Percentiles rank a stretch among this genome's conserved stretches.
Evolutionary conservation across 2,797 vertebrate genomes (phyloP).

Genomic region (Zenarchopterus dispar): DNA sequence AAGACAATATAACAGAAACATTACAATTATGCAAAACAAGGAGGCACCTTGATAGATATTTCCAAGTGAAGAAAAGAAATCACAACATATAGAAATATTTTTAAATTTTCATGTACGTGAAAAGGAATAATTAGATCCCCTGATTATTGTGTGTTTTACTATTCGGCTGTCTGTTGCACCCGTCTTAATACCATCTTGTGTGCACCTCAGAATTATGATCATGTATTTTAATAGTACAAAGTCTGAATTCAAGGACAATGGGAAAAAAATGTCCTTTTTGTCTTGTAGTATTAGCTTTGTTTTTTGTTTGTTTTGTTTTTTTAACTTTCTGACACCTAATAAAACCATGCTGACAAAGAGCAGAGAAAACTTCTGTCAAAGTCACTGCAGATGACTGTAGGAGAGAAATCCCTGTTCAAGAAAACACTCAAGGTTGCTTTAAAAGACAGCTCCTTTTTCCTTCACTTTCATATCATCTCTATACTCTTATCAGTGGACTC

Average conservation of each 20-base stretch:
- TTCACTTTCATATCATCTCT: slow-evolving; percentile 57
- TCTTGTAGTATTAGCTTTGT: not conserved
- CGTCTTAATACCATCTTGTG: no score
- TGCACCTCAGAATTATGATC: no score
- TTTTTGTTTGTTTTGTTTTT: not conserved
- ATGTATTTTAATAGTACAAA: no score
- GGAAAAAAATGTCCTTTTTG: not conserved
- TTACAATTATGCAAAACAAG: slow-evolving; percentile 81
- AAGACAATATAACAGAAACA: slow-evolving; percentile 64
- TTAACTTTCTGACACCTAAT: not conserved
- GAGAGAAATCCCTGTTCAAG: slow-evolving; percentile 10
- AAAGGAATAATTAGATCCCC: slow-evolving; percentile 73
- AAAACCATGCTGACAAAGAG: slow-evolving; percentile 9
- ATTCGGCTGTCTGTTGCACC: not conserved
- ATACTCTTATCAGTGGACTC: slow-evolving; percentile 52
- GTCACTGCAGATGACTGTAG: slow-evolving; percentile 6
- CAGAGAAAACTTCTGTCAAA: slow-evolving; percentile 21
- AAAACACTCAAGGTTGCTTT: slow-evolving; percentile 54
- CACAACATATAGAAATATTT: slow-evolving; percentile 55
- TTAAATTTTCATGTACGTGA: slow-evolving; percentile 47
- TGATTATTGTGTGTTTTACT: slow-evolving; percentile 69
- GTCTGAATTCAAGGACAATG: not conserved
- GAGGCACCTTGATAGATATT: slow-evolving; percentile 73
- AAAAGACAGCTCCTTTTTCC: slow-evolving; percentile 42
- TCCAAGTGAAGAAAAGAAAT: slow-evolving; percentile 66